Base-by-base conservation (phyloP, 2,797 vertebrate genomes). In the Ctenosaura bakeri region DNA sequence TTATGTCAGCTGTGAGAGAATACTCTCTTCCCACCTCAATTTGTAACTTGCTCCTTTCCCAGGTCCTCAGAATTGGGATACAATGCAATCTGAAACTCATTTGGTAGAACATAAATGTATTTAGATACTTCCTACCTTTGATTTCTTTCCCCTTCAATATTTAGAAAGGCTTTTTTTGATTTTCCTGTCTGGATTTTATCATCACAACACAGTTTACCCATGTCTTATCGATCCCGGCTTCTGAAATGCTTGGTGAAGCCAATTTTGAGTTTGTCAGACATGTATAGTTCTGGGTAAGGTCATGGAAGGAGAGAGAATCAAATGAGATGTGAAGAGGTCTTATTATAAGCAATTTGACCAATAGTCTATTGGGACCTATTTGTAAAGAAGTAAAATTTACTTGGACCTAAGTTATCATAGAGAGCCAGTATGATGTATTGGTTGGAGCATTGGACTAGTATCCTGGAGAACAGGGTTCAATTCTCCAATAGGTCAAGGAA, bases 101-200 rank as follows among this genome's bases (percentile, higher is more conserved):
- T 89, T 0, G 85, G 69, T 0, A n/a, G 6, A 85, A 85, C 54
- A 80, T 88, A 6, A 35, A 26, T 10, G 50, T 64, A 50, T 71
- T 56, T 6, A 56, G 22, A 74, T 4, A 22, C 24, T 32, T 69
- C 89, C 42, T 24, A 59, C 71, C 0, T 80, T 91, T 93, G 62
- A 26, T 66, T 71, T 38, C 52, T 46, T 59, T 81, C 73, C 4
- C 12, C 29, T 80, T 64, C 32, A 64, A 80, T 73, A 71, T 85
- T 73, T 81, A 73, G 64, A 90, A 69, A 73, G 2, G 29, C 38
- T 12, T 24, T 80, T 79, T 66, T 85, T 79, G 74, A 71, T 56
- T 69, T 80, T 52, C 89, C 83, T 86, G 76, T 73, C 26, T 22
- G 66, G 83, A 71, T 80, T 86, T 80, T 90, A 59, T 90, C 83